Percentiles rank a stretch among this genome's conserved stretches.
These are phyloP conservation scores for Galago senegalensis DNA, from an alignment of 2,797 vertebrate genomes.

Conservation along the genomic window DNA sequence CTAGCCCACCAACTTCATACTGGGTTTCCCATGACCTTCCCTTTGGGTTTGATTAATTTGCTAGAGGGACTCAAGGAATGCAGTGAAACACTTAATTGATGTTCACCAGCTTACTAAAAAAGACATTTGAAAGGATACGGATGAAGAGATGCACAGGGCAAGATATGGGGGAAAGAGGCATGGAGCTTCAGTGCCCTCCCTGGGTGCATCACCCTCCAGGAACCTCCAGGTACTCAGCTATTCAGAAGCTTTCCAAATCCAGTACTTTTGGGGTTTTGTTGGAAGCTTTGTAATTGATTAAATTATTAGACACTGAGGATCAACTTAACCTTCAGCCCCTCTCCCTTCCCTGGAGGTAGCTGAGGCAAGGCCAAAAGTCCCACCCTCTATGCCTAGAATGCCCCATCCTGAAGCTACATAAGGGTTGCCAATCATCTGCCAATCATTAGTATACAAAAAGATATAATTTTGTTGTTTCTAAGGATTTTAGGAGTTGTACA, in stretches of 20 bases:
- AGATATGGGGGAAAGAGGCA: background rate
- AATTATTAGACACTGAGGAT: background rate
- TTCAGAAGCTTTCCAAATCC: background rate
- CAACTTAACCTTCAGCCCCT: background rate
- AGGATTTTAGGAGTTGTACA: background rate
- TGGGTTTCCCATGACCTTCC: background rate
- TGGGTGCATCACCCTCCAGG: background rate
- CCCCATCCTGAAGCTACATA: background rate
- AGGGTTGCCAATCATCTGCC: background rate
- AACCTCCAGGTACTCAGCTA: background rate
- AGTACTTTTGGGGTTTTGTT: background rate
- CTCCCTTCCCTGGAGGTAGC: background rate
- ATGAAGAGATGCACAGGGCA: background rate
- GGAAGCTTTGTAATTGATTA: background rate
- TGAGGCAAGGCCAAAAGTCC: background rate
- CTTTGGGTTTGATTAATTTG: background rate
- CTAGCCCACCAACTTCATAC: background rate
- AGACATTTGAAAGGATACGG: background rate
- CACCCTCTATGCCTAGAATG: background rate
- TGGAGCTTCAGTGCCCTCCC: background rate
- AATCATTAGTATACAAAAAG: background rate
- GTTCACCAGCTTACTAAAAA: background rate
- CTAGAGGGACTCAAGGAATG: background rate
- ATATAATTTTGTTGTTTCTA: background rate
- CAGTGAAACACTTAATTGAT: background rate